These are phyloP conservation scores for Saturnia pavonia DNA, from an alignment of 2,888 invertebrate genomes.

Conservation along the genomic window DNA sequence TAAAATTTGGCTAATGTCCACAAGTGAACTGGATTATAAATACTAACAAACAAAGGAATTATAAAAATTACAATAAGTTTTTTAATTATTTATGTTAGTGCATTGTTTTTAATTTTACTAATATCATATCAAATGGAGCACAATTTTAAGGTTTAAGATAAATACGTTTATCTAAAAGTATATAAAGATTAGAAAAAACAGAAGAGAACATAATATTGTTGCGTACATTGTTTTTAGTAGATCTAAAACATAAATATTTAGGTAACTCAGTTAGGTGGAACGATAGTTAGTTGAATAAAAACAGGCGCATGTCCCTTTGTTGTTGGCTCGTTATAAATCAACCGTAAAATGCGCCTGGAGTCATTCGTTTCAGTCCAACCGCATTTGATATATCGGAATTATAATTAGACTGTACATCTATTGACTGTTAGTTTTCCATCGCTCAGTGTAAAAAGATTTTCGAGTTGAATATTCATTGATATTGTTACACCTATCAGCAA, in stretches of 20 bases:
- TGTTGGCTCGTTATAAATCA: slow-evolving; percentile 12
- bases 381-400: slow-evolving; percentile 7
- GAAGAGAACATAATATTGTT: neutral
- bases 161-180: too few relatives aligned
- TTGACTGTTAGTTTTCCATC: neutral
- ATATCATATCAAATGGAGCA: too few relatives aligned
- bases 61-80: too few relatives aligned
- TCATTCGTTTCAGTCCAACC: slow-evolving; percentile 5
- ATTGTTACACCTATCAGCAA: too few relatives aligned
- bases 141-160: too few relatives aligned
- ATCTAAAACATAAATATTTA: slow-evolving; percentile 8
- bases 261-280: slow-evolving; percentile 13
- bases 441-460: neutral
- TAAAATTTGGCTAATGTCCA: too few relatives aligned
- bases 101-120: too few relatives aligned
- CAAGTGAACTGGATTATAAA: too few relatives aligned
- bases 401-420: slow-evolving; percentile 9
- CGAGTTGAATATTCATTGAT: too few relatives aligned
- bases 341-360: neutral
- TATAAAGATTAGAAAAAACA: neutral
- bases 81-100: too few relatives aligned
- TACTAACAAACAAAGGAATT: too few relatives aligned
- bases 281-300: slow-evolving; percentile 14
- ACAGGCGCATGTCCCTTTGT: slow-evolving; percentile 17
- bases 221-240: neutral